phyloP scores from a whole-genome alignment of 53 echinoderm and acorn worm genomes.

The Astropecten irregularis region DNA sequence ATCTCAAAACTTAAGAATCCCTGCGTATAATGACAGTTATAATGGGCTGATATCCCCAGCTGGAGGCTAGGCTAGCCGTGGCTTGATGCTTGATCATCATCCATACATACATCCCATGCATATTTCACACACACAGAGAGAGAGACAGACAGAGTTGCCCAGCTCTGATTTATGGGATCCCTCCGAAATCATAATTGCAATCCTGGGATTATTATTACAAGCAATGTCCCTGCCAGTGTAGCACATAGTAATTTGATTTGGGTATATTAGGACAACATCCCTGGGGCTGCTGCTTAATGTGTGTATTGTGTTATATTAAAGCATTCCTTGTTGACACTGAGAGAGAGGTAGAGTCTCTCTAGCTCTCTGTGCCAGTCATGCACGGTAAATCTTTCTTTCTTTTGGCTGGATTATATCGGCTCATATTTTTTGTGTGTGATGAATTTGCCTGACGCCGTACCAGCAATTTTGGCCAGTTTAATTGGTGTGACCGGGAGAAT shows the following conservation, averaged over 20 bases:
- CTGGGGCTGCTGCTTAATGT: not conserved
- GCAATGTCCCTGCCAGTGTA: not conserved
- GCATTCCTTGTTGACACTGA: not conserved
- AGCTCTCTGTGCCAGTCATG: too few relatives aligned
- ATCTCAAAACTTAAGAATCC: not conserved
- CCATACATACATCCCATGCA: too few relatives aligned
- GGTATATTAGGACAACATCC: not conserved
- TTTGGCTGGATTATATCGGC: too few relatives aligned
- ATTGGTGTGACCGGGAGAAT: too few relatives aligned
- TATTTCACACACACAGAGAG: too few relatives aligned
- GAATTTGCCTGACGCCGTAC: too few relatives aligned
- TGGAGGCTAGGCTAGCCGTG: slow-evolving; percentile 11
- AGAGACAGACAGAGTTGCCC: too few relatives aligned
- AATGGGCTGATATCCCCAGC: slow-evolving; percentile 28
- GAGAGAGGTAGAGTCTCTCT: not conserved
- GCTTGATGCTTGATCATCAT: too few relatives aligned
- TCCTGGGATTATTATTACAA: slow-evolving; percentile 11
- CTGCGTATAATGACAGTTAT: slow-evolving; percentile 18
- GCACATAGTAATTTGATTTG: slow-evolving; percentile 44
- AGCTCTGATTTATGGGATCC: slow-evolving; percentile 36
- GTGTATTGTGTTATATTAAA: slow-evolving; percentile 29
- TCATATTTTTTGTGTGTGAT: too few relatives aligned
- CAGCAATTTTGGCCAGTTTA: too few relatives aligned
- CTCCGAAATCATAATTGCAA: slow-evolving; percentile 40
- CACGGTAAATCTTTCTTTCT: too few relatives aligned